phyloP scores from a whole-genome alignment of 1,140 invertebrate genomes.

The Thalassaphorura encarpata region DNA sequence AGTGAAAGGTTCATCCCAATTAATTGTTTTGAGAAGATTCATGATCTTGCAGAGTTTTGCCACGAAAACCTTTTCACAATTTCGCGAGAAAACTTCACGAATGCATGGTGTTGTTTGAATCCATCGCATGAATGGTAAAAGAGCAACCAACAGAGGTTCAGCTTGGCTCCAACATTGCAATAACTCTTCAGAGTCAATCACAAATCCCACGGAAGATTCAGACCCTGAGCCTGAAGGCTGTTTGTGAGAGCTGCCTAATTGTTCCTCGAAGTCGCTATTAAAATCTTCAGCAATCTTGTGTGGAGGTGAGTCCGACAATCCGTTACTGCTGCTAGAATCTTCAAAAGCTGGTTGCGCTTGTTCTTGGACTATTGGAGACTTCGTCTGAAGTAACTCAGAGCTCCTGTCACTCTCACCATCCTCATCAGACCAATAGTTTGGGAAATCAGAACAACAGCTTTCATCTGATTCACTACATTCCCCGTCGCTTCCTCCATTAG shows the following conservation, averaged over 20 bases:
- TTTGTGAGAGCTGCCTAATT: too few species aligned
- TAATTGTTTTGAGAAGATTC: slow-evolving; percentile 19
- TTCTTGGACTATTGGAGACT: background rate
- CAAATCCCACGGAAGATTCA: too few species aligned
- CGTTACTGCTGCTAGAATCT: too few species aligned
- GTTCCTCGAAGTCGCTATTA: too few species aligned
- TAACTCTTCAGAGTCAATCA: background rate
- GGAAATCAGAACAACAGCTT: background rate
- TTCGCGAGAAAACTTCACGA: slow-evolving; percentile 23
- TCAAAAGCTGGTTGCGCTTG: too few species aligned
- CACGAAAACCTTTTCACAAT: slow-evolving; percentile 24
- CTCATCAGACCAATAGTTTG: background rate
- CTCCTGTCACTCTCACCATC: background rate
- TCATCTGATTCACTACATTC: background rate
- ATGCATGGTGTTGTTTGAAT: slow-evolving; percentile 22
- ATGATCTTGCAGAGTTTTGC: slow-evolving; percentile 19
- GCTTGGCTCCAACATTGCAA: slow-evolving; percentile 18
- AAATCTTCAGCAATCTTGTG: too few species aligned
- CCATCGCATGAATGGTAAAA: slow-evolving; percentile 27
- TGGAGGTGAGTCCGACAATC: too few species aligned
- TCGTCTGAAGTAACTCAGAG: background rate
- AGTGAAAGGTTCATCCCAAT: slow-evolving; percentile 12
- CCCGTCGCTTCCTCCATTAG: background rate
- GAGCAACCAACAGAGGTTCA: slow-evolving; percentile 21
- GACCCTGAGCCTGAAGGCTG: too few species aligned